phyloP scores from a whole-genome alignment of 2,113 vertebrate genomes.

The Dermatemys mawii region DNA sequence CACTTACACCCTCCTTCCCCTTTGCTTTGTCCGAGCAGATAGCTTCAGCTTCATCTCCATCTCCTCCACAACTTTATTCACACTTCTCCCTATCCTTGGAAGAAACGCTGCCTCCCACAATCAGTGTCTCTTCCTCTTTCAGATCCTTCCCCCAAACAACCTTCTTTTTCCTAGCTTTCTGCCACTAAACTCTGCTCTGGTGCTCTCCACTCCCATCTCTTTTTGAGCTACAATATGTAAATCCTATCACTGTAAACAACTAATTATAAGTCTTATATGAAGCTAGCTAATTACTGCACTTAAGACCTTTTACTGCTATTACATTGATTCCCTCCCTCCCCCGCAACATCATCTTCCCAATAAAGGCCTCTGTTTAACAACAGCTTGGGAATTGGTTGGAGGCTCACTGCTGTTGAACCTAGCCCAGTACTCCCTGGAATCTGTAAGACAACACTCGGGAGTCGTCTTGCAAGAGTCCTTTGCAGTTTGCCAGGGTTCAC shows the following conservation, averaged over 20 bases:
- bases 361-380: not conserved
- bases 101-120: not conserved
- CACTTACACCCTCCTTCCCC: not conserved
- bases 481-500: not conserved
- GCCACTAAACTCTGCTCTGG: not conserved
- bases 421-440: not conserved
- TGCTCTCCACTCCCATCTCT: not conserved
- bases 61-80: not conserved
- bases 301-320: not conserved
- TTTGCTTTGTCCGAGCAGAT: not conserved
- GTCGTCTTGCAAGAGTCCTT: not conserved
- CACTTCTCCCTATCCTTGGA: not conserved
- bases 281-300: not conserved
- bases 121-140: not conserved
- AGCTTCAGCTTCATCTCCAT: not conserved
- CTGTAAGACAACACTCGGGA: not conserved
- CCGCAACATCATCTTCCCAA: not conserved
- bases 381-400: not conserved
- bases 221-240: not conserved
- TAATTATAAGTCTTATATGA: no score
- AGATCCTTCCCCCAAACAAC: not conserved
- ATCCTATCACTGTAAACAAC: no score
- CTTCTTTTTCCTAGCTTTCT: not conserved
- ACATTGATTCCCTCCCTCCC: not conserved
- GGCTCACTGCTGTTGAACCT: not conserved